A percentile compares a stretch with the other conserved stretches of the same genome.
These are phyloP conservation scores for Drymodes brunneopygia DNA, from an alignment of 2,113 vertebrate genomes.

Conservation along the genomic window DNA sequence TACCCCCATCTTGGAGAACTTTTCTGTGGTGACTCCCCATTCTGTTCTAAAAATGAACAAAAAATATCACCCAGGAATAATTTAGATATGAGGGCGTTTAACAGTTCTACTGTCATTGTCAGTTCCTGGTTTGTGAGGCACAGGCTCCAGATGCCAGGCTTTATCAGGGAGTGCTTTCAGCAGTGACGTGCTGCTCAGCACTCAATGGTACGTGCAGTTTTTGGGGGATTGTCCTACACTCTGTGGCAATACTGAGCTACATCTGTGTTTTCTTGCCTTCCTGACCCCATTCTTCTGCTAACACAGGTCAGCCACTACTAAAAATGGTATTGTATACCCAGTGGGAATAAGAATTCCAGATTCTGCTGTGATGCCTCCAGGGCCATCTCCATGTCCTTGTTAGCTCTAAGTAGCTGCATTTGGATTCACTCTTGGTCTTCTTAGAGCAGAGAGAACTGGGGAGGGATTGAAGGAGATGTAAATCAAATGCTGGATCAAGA, in stretches of 20 bases:
- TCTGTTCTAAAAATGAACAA: not conserved
- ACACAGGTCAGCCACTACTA: not conserved
- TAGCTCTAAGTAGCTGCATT: not conserved
- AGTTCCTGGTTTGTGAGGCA: not conserved
- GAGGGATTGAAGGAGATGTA: not conserved
- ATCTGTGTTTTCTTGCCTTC: not conserved
- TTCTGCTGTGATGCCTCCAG: not conserved
- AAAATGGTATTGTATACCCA: not conserved
- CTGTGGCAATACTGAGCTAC: not conserved
- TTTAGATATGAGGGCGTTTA: not conserved
- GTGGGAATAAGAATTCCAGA: not conserved
- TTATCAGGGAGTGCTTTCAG: not conserved
- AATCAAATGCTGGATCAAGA: not conserved
- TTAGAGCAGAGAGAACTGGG: not conserved
- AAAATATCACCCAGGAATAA: accelerated
- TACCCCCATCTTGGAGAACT: not conserved
- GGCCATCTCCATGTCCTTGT: not conserved
- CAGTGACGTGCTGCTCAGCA: not conserved
- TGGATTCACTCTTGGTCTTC: not conserved
- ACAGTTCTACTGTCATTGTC: not conserved
- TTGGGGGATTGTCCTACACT: not conserved
- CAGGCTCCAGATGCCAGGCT: not conserved
- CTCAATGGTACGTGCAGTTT: not conserved
- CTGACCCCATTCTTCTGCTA: not conserved
- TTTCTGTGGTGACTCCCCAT: not conserved